Evolutionary conservation across 2,888 invertebrate species (phyloP), one percentile per base, ranked within the genome.

Genomic region (Labia minor): DNA sequence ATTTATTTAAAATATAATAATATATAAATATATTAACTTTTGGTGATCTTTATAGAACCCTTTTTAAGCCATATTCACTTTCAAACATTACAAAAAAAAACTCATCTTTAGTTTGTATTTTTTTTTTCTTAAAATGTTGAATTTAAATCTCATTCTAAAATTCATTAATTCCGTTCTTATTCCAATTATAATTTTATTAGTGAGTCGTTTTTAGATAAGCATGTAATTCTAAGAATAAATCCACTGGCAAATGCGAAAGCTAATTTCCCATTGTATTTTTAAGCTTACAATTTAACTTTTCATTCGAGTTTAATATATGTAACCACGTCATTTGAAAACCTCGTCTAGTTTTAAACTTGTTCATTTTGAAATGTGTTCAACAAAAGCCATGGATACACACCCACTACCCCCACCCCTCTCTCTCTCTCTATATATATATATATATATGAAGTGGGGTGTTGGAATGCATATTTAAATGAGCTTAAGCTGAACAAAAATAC

Each of bases 321-420:
- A 49, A 49, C 49, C 49, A 49, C 49, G 49, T 49, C 49, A 49
- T 49, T 49, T 49, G 49, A 49, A 49, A 49, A 49, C 49, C 49
- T 16, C 49, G 49, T 49, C 49, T 49, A 49, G 49, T 49, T 49
- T 26, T 49, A 49, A 49, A 49, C 49, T 49, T 49, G 49, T 49
- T 49, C 49, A 49, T 49, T 49, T 49, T 49, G 49, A 49, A 49
- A 49, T 49, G 49, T 49, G n/a, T 49, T 49, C 49, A 49, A 49
- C 26, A 49, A 3, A n/a, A 14, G n/a, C n/a, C n/a, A n/a, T n/a
- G n/a, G n/a, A n/a, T n/a, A n/a, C n/a, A n/a, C n/a, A n/a, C n/a
- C n/a, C n/a, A n/a, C n/a, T n/a, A n/a, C n/a, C n/a, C n/a, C n/a
- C n/a, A n/a, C n/a, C n/a, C n/a, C n/a, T n/a, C n/a, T n/a, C n/a